Conservation (phyloP, 2,113 vertebrate genomes). For the human (Homo sapiens) region GRCh38 chr19:34707501-34708000, state of each 20-base stretch:
- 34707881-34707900: neutral
- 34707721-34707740: conserved; percentile 49
- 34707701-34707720: neutral
- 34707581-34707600: neutral
- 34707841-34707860: neutral
- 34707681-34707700: neutral
- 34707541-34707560: no score
- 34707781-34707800: neutral
- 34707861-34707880: neutral
- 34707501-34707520: no score
- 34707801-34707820: conserved; percentile 8
- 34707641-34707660: fast-evolving
- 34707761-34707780: neutral
- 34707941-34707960: neutral
- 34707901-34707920: neutral
- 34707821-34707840: neutral
- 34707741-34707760: conserved; percentile 30
- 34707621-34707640: neutral
- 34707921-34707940: neutral
- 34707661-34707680: neutral
- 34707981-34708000: neutral
- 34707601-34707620: neutral
- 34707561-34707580: no score
- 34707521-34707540: no score
- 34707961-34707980: neutral